Evolutionary conservation across 2,113 vertebrate species (phyloP), one percentile per base, ranked within the genome.

Genomic region (Corynorhinus townsendii): DNA sequence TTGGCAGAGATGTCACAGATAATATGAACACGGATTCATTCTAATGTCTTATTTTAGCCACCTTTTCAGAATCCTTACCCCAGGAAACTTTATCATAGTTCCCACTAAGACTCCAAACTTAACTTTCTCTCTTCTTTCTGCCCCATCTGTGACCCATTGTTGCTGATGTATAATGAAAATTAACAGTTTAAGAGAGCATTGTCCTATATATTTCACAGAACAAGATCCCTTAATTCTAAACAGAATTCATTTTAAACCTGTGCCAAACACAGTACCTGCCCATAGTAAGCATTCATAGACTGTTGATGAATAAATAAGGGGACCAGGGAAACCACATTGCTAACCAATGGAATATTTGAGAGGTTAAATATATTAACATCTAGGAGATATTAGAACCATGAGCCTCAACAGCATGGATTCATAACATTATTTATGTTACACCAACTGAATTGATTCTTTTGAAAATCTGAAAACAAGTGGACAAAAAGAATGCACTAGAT

Each of bases 371-470:
- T 4, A 30, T 20, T 73, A 59, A 68, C n/a, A 72, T 80, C n/a
- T 72, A 24, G 71, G 71, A 26, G n/a, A n/a, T 33, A 22, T 26
- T 56, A 54, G 66, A 75, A 28, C 66, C 72, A 11, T 12, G 59
- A 85, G 72, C 24, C 47, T 81, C 43, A 62, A 71, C 47, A 85
- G 28, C 54, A 72, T 59, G 68, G n/a, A 81, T 94, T 66, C 80
- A n/a, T 86, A 86, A 90, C 82, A 33, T 52, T 89, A 84, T 92
- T 84, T 77, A 28, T 82, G 56, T 71, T 79, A 93, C 62, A 90
- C 62, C 64, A 86, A 92, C 86, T 92, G 72, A 86, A 91, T 84
- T 92, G 82, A 90, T 90, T 83, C 81, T 72, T 93, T 88, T 10
- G 15, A 84, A 82, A 93, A 92, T 89, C 72, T 62, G 75, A 72